phyloP scores from a whole-genome alignment of 2,113 vertebrate genomes.

The Sapajus apella region DNA sequence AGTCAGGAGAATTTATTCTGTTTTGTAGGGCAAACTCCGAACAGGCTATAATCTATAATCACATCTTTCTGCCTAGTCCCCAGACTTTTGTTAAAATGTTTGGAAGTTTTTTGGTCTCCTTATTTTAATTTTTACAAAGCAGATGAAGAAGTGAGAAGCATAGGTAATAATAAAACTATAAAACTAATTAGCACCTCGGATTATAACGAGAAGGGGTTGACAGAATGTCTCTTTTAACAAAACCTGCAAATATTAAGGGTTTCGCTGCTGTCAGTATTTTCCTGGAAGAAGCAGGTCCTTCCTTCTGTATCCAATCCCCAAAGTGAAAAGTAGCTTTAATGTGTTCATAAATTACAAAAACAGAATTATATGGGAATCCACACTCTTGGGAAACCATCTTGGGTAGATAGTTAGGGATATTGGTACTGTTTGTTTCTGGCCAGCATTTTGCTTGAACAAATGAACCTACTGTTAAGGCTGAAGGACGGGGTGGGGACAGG shows the following conservation, averaged over 20 bases:
- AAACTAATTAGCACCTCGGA: slow-evolving; percentile 57
- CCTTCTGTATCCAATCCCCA: background rate
- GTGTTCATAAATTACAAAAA: background rate
- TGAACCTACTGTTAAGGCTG: background rate
- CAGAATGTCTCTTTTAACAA: slow-evolving; percentile 40
- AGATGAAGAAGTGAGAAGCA: slow-evolving; percentile 40
- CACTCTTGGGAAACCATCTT: background rate
- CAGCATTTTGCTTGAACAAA: background rate
- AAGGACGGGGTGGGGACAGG: background rate
- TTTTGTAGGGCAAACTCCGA: background rate
- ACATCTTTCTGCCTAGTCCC: background rate
- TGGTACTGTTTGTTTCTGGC: background rate
- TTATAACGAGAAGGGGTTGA: slow-evolving; percentile 13
- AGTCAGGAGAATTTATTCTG: background rate
- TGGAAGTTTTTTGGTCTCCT: background rate
- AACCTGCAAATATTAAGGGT: background rate
- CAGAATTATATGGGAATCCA: background rate
- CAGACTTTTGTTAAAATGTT: slow-evolving; percentile 17
- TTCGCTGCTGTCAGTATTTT: background rate
- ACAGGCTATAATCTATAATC: background rate
- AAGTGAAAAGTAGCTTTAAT: slow-evolving; percentile 14
- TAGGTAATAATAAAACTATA: slow-evolving; percentile 1
- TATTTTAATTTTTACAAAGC: slow-evolving; percentile 47
- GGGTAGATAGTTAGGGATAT: background rate
- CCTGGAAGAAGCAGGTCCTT: slow-evolving; percentile 2